Evolutionary conservation across 1,140 invertebrate genomes (phyloP), one percentile per base, ranked within the genome.

Genomic region (Achroia grisella): DNA sequence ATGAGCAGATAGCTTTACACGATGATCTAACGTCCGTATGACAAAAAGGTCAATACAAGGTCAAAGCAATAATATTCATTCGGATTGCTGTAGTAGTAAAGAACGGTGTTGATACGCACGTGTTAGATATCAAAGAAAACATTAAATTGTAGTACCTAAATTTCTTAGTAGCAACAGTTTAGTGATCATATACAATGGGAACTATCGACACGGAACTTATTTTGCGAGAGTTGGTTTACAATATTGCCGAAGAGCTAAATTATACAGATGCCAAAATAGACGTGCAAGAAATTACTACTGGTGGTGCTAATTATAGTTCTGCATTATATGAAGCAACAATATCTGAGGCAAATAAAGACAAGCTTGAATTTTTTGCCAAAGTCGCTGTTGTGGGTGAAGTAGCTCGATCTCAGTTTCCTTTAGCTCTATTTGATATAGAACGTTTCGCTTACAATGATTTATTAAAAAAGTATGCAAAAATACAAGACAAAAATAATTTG

Each of bases 341-440:
- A 1, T 42, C 44, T 2, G 48, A 58, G 1, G 43, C 56, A 1
- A 50, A 23, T 1, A 64, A 53, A 14, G 36, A 57, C 15, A 55
- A 62, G 1, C 15, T 78, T 0, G 57, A 62, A 8, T 12, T 81
- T 6, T 81, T 81, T 36, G 62, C 63, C 0, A 81, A 81, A 59
- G 59, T 78, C 0, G 60, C 71, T 0, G 48, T 30, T 2, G 27
- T 71, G 0, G 59, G 62, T 0, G 68, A 81, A 23, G 54, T 59
- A 4, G 47, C 71, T 13, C 47, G 74, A 27, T 5, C 28, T 0
- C 14, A 50, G n/a, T 36, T 49, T 8, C 46, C 48, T 0, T 43
- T 55, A 1, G 17, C 14, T n/a, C 32, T 73, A 1, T 78, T 58
- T 35, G 52, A 67, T 8, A 62, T 47, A 2, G 78, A 82, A 58